Percentiles rank a stretch among this genome's conserved stretches.
Conservation (phyloP, 2,888 invertebrate species). For the Diadromus collaris region DNA sequence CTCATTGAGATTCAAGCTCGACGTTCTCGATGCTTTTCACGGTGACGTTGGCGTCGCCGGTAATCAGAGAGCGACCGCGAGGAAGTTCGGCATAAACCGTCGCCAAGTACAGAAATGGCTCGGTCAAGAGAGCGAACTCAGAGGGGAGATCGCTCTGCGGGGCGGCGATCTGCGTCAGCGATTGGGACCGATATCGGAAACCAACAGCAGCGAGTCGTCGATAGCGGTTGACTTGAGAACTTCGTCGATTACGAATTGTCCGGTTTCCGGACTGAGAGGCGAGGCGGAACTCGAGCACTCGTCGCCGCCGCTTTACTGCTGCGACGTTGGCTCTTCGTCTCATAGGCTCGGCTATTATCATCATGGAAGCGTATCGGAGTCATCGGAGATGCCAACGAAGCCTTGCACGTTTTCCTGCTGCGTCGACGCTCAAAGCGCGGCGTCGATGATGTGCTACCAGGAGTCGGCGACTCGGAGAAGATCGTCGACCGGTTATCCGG, state of each 20-base stretch:
- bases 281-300: conserved; percentile 70
- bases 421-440: conserved; percentile 58
- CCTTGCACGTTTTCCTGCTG: conserved; percentile 73
- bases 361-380: conserved; percentile 58
- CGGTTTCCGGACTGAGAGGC: conserved; percentile 52
- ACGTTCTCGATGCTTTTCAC: conserved; percentile 81
- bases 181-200: conserved; percentile 73
- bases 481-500: conserved; percentile 65
- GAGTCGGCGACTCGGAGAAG: conserved; percentile 67
- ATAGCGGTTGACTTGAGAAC: conserved; percentile 74
- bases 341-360: conserved; percentile 66
- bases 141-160: conserved; percentile 76
- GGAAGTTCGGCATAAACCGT: conserved; percentile 81
- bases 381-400: conserved; percentile 51
- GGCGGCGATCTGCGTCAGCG: conserved; percentile 77
- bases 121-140: conserved; percentile 78
- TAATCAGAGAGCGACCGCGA: conserved; percentile 81
- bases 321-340: conserved; percentile 65
- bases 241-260: conserved; percentile 33
- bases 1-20: conserved; percentile 80
- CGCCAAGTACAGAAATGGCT: conserved; percentile 82
- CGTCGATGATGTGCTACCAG: conserved; percentile 56
- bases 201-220: conserved; percentile 67
- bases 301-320: conserved; percentile 66
- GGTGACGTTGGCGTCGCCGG: conserved; percentile 79